A percentile compares a stretch with the other conserved stretches of the same genome.
Evolutionary conservation across 2,113 vertebrate species (phyloP).

Genomic region (Xiphorhynchus elegans): DNA sequence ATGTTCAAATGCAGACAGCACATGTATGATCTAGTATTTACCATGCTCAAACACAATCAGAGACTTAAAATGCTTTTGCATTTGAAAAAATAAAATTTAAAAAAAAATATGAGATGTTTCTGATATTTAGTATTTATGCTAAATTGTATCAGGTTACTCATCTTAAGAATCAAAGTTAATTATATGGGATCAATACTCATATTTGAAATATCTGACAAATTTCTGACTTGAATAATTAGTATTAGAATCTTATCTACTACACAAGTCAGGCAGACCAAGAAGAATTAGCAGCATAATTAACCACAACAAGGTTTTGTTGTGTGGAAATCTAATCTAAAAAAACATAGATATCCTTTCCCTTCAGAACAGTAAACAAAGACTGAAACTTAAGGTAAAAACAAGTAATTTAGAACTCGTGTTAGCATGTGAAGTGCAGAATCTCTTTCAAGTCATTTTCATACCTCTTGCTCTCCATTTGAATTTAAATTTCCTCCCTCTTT

Average conservation of each 20-base stretch:
- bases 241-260: not conserved
- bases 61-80: not conserved
- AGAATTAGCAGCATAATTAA: not conserved
- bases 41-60: not conserved
- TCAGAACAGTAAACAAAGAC: not conserved
- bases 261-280: not conserved
- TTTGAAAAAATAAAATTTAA: not conserved
- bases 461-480: not conserved
- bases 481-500: not conserved
- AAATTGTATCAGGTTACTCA: not conserved
- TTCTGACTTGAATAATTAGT: not conserved
- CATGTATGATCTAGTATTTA: not conserved
- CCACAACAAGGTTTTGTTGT: not conserved
- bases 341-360: not conserved
- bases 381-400: not conserved
- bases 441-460: not conserved
- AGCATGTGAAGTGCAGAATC: not conserved
- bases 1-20: not conserved
- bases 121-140: not conserved
- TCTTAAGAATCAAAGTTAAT: not conserved
- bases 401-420: not conserved
- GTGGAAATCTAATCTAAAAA: not conserved
- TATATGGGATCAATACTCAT: not conserved
- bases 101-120: not conserved
- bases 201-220: not conserved